Evolutionary conservation across 2,888 invertebrate species (phyloP).

Genomic region (Agrotis ipsilon): DNA sequence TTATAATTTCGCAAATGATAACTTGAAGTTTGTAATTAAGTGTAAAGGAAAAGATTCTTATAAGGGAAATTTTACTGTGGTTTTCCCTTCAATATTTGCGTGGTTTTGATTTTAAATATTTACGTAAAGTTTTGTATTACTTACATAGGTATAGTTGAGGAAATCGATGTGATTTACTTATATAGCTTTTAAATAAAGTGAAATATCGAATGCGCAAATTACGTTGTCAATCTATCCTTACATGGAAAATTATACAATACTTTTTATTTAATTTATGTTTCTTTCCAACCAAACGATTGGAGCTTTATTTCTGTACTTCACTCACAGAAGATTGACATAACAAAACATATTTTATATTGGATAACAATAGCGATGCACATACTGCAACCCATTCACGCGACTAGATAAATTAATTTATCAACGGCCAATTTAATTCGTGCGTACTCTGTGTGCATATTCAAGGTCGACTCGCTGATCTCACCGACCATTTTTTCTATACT

Average conservation of each 20-base stretch:
- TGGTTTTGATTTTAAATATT: background rate
- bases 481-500: constrained; percentile 81
- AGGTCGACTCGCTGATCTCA: constrained; percentile 87
- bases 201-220: too few relatives aligned
- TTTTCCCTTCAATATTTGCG: constrained; percentile 16
- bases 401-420: constrained; percentile 51
- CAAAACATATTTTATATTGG: background rate
- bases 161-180: too few relatives aligned
- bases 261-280: too few relatives aligned
- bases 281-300: too few relatives aligned
- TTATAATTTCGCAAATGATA: too few relatives aligned
- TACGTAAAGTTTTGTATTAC: background rate
- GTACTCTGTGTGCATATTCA: constrained; percentile 76
- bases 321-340: background rate
- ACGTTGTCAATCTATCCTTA: too few relatives aligned
- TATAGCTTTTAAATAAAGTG: too few relatives aligned
- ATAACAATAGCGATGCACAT: constrained; percentile 5
- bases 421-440: constrained; percentile 80
- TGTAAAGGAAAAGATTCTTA: background rate
- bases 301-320: background rate
- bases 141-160: too few relatives aligned
- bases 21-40: too few relatives aligned
- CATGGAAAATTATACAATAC: too few relatives aligned
- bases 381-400: constrained; percentile 14
- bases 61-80: constrained; percentile 29